These are phyloP conservation scores for Ictidomys tridecemlineatus DNA, from an alignment of 2,113 vertebrate genomes.

Conservation along the genomic window DNA sequence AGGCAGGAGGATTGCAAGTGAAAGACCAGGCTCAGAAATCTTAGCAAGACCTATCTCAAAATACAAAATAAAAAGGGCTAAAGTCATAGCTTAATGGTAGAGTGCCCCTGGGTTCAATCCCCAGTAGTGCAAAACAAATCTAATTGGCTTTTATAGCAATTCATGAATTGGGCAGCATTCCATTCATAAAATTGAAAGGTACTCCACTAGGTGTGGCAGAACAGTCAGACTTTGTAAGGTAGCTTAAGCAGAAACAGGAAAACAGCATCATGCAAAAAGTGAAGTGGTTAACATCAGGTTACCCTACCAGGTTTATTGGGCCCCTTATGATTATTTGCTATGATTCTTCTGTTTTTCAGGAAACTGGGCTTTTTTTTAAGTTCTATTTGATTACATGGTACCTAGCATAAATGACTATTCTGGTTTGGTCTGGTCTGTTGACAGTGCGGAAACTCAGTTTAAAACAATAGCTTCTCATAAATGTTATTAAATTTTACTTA, in stretches of 20 bases:
- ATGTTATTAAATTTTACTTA: background rate
- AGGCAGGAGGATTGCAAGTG: too few species aligned
- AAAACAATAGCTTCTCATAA: background rate
- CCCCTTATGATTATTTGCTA: background rate
- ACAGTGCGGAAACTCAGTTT: background rate
- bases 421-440: background rate
- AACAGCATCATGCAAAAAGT: background rate
- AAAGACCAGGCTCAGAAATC: too few species aligned
- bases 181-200: background rate
- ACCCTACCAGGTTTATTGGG: background rate
- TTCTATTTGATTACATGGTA: background rate
- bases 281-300: background rate
- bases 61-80: too few species aligned
- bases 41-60: too few species aligned
- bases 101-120: too few species aligned
- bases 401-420: background rate
- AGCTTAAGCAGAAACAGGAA: background rate
- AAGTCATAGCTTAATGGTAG: too few species aligned
- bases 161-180: background rate
- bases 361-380: background rate
- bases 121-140: background rate
- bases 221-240: background rate
- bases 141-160: background rate
- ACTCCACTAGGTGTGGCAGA: background rate
- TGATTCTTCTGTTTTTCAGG: background rate